A percentile compares a stretch with the other conserved stretches of the same genome.
These are phyloP conservation scores for Callorhinus ursinus DNA, from an alignment of 2,113 vertebrate species.

Conservation along the genomic window DNA sequence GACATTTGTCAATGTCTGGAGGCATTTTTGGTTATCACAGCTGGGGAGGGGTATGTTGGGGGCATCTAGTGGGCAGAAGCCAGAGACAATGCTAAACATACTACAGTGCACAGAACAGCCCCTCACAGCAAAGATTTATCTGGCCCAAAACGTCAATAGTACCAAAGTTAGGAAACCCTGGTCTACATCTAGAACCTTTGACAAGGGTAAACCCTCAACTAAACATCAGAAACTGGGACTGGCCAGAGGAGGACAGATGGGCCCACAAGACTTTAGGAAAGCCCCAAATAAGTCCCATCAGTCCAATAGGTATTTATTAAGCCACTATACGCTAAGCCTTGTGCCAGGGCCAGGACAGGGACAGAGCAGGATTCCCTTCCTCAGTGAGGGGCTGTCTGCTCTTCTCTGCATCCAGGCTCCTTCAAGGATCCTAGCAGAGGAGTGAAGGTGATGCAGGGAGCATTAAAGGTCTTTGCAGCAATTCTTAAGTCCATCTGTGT, in stretches of 20 bases:
- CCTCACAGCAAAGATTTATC: background rate
- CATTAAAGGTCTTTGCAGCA: background rate
- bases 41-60: background rate
- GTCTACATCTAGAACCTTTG: background rate
- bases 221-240: background rate
- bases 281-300: background rate
- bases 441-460: background rate
- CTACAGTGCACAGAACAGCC: background rate
- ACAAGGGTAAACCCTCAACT: background rate
- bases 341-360: background rate
- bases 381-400: background rate
- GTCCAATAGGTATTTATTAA: conserved; percentile 48
- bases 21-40: background rate
- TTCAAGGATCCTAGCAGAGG: background rate
- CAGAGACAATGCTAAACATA: background rate
- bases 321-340: conserved; percentile 79
- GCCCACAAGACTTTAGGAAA: background rate
- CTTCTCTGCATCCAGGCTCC: background rate
- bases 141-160: background rate
- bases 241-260: background rate
- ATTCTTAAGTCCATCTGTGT: background rate
- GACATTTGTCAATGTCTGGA: conserved; percentile 31
- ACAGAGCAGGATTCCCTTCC: background rate
- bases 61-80: background rate
- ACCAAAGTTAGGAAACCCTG: background rate